Evolutionary conservation across 1,140 invertebrate species (phyloP), one percentile per base, ranked within the genome.

Genomic region (Dreissena rostriformis): DNA sequence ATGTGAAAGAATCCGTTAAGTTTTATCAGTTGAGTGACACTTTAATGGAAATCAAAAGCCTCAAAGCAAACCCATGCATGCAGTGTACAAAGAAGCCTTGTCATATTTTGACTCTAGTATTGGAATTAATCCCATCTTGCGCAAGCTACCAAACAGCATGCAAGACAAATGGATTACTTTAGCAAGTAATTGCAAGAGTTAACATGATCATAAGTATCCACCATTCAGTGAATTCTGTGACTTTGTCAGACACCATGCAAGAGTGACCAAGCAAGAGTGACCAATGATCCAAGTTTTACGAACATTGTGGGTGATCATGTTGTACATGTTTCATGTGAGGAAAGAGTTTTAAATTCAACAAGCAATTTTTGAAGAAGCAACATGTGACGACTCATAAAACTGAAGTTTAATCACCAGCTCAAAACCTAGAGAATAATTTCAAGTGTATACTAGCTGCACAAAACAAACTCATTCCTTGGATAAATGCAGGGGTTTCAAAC

Each of bases 41-140:
- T n/a, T 39, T 8, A 49, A 49, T 19, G 29, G 71, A 63, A 39
- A 76, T 63, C 22, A 19, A 76, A 10, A 11, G 15, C 10, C 22
- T 49, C 2, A 76, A 76, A 28, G 28, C 53, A 24, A 39, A 76
- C 63, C 55, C 55, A n/a, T n/a, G n/a, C n/a, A n/a, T n/a, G n/a
- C n/a, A 8, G 24, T 57, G 28, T 76, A 76, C 57, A 15, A n/a
- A 63, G 22, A n/a, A 2, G 22, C 63, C 12, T 55, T 76, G 0
- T 52, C 15, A 57, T 76, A 76, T 39, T 76, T 76, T 51, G 74
- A 76, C 49, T 65, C 74, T 8, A 63, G 55, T 19, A 39, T 57
- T 24, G 74, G 57, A 22, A 52, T 73, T 19, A 39, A 17, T 22
- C 71, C 71, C 19, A 73, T 73, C 26, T 49, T 73, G 8, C 39